Evolutionary conservation across 2,888 invertebrate species (phyloP), one percentile per base, ranked within the genome.

Genomic region (Drosophila colorata): DNA sequence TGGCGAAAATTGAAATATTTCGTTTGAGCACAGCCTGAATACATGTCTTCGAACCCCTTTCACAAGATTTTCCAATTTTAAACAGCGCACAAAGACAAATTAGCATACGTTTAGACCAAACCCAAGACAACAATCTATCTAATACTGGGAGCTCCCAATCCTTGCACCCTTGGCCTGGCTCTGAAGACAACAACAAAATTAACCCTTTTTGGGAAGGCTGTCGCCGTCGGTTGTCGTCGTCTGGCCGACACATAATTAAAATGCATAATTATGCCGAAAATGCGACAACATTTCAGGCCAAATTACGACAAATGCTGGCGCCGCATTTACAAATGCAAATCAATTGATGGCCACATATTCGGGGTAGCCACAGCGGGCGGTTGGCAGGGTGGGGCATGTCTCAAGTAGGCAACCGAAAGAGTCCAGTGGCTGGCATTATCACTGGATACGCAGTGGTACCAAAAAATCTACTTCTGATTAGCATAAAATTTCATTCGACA

Each of bases 251-350:
- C 88, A 88, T 91, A 90, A 90, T 90, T 90, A 91, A 90, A 90
- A 91, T 90, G 91, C 91, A 90, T 91, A 90, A 90, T 91, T 90
- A 90, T 91, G 86, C 80, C 88, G 88, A 81, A 82, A 88, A 89
- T 88, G 89, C 88, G 88, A 88, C 74, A 83, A 88, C 80, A 83
- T 87, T 87, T 74, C 60, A 67, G 67, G 64, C 66, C 75, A 89
- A 89, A 84, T 89, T 86, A 86, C 89, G 83, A 81, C 85, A 87
- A 83, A 89, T 87, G 82, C 85, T 74, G 87, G 64, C 35, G 70
- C 68, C 79, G 88, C 80, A 87, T 89, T 87, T 89, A 84, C 73
- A 90, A 89, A 88, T 88, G 88, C 88, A 88, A 88, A 88, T 88
- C 90, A 90, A 88, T 88, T 83, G 80, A 77, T 70, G 79, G 78